phyloP scores from a whole-genome alignment of 2,888 invertebrate genomes.

The Siphonodentalium dalli region DNA sequence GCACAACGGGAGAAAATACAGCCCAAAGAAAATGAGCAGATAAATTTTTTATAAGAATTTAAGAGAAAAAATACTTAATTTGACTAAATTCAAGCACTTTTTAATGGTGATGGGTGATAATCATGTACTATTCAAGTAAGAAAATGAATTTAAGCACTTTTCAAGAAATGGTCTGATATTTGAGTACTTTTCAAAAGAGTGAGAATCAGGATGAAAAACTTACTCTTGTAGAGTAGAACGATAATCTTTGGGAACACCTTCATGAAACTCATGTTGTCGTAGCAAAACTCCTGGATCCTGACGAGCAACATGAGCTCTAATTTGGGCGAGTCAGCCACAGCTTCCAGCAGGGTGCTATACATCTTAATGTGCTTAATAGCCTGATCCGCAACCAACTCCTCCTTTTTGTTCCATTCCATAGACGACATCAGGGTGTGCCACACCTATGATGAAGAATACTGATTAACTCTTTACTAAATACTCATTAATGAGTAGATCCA shows the following conservation, averaged over 20 bases:
- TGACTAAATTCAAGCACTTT: too few relatives aligned
- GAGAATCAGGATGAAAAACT: conserved; percentile 36
- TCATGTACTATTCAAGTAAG: too few relatives aligned
- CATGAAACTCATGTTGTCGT: conserved; percentile 99
- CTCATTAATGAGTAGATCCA: neutral
- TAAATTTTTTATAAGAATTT: too few relatives aligned
- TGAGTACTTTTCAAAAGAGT: too few relatives aligned
- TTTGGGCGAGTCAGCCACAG: conserved; percentile 84
- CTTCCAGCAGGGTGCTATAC: conserved; percentile 85
- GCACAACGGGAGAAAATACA: too few relatives aligned
- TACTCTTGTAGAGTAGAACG: conserved; percentile 93
- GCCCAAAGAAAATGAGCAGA: too few relatives aligned
- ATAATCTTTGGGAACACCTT: conserved; percentile 97
- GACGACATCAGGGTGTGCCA: conserved; percentile 95
- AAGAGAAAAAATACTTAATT: too few relatives aligned
- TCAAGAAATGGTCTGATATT: too few relatives aligned
- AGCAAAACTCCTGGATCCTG: conserved; percentile 96
- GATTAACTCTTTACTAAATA: neutral
- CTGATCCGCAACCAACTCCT: conserved; percentile 94
- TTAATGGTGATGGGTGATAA: too few relatives aligned
- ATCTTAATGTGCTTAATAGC: conserved; percentile 75
- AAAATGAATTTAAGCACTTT: too few relatives aligned
- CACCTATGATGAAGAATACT: conserved; percentile 71
- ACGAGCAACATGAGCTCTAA: conserved; percentile 87
- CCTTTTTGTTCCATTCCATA: conserved; percentile 98